phyloP scores from a whole-genome alignment of 2,888 invertebrate species.

The Papilio protenor region DNA sequence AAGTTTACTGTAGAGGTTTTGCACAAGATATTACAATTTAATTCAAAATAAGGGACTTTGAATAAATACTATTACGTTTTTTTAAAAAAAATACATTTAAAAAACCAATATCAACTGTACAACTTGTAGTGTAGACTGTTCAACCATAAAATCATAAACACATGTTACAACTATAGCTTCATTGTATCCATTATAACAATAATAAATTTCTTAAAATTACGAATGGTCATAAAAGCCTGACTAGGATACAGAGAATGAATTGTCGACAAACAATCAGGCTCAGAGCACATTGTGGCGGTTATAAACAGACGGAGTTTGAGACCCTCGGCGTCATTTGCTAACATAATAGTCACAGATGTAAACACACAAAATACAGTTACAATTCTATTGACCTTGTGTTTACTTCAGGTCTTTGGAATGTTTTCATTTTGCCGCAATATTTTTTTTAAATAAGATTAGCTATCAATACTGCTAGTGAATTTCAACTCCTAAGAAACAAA shows the following conservation, averaged over 20 bases:
- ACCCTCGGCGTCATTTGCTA: constrained; percentile 50
- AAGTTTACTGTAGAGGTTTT: background rate
- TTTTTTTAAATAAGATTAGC: no score
- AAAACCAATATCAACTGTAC: background rate
- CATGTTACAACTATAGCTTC: constrained; percentile 38
- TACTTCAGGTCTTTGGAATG: constrained; percentile 14
- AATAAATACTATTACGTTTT: background rate
- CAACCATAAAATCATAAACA: background rate
- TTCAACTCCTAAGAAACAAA: no score
- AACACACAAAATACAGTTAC: constrained; percentile 28
- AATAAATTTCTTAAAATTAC: constrained; percentile 40
- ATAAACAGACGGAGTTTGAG: constrained; percentile 60
- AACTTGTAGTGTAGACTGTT: background rate
- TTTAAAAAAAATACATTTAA: background rate
- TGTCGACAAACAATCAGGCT: constrained; percentile 61
- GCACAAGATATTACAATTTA: background rate
- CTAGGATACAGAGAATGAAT: constrained; percentile 60
- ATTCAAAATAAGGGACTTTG: background rate
- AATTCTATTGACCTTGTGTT: constrained; percentile 10
- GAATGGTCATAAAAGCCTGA: constrained; percentile 47
- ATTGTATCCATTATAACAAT: background rate
- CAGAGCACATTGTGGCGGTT: constrained; percentile 62
- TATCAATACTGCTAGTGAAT: no score
- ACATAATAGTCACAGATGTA: constrained; percentile 26
- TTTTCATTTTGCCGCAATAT: background rate